Conservation (phyloP, 2,888 invertebrate genomes). For the Chloroclystis v-ata region DNA sequence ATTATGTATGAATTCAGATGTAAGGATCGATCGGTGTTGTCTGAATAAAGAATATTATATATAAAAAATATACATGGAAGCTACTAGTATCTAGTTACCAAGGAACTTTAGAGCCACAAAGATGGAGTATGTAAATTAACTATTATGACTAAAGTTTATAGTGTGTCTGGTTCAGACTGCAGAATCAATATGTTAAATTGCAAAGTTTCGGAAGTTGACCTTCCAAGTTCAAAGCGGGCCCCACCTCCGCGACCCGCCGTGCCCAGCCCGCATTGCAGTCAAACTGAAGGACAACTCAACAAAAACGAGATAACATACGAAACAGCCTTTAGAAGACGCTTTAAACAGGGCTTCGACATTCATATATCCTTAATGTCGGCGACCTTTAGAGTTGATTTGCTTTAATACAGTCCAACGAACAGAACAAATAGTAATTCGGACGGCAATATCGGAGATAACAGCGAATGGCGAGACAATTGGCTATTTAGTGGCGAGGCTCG, state of each 20-base stretch:
- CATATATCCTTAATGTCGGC: slow-evolving; percentile 32
- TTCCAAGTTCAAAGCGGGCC: slow-evolving; percentile 62
- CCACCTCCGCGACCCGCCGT: slow-evolving; percentile 37
- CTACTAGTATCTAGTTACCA: no score
- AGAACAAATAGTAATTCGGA: slow-evolving; percentile 40
- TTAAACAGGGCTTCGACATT: slow-evolving; percentile 28
- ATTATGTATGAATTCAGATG: no score
- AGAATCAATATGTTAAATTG: slow-evolving; percentile 50
- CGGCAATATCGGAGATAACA: slow-evolving; percentile 33
- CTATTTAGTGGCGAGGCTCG: slow-evolving; percentile 38
- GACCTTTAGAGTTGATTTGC: slow-evolving; percentile 33
- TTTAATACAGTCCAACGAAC: slow-evolving; percentile 28
- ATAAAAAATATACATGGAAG: no score
- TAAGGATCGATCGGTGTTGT: no score
- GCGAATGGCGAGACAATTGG: slow-evolving; percentile 44
- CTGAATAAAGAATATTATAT: no score
- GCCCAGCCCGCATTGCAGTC: slow-evolving; percentile 70
- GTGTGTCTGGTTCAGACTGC: slow-evolving; percentile 42
- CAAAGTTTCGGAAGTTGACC: slow-evolving; percentile 65
- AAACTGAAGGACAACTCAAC: slow-evolving; percentile 58
- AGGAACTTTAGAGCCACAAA: slow-evolving; percentile 6
- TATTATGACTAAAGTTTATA: slow-evolving; percentile 39
- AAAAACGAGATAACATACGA: slow-evolving; percentile 39
- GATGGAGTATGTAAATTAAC: no score
- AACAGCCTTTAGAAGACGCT: slow-evolving; percentile 27